Evolutionary conservation across 2,113 vertebrate genomes (phyloP).

Genomic region (Nothoprocta perdicaria): DNA sequence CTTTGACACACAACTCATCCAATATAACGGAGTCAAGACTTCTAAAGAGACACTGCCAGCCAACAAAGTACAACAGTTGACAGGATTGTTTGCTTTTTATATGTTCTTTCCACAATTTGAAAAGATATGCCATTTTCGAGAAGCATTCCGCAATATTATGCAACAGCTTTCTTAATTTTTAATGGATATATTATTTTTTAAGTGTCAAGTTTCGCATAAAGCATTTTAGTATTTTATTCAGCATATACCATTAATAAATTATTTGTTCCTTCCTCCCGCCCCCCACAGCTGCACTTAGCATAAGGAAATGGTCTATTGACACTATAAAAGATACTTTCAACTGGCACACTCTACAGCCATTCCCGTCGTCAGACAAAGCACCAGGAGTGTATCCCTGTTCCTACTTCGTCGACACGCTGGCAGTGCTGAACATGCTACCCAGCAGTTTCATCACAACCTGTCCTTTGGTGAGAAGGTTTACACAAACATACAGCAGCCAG

Average conservation of each 20-base stretch:
- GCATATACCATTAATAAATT: slow-evolving; percentile 65
- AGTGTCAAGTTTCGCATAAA: slow-evolving; percentile 55
- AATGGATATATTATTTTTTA: slow-evolving; percentile 56
- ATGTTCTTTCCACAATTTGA: slow-evolving; percentile 25
- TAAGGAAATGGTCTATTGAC: slow-evolving; percentile 55
- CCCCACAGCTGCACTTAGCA: not conserved
- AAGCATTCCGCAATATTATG: slow-evolving; percentile 50
- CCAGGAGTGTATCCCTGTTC: not conserved
- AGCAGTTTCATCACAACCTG: slow-evolving; percentile 17
- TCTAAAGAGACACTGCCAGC: slow-evolving; percentile 44
- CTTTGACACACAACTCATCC: slow-evolving; percentile 44
- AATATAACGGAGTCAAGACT: slow-evolving; percentile 36
- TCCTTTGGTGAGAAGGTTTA: slow-evolving; percentile 10
- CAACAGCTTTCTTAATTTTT: slow-evolving; percentile 54
- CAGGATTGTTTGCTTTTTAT: slow-evolving; percentile 42
- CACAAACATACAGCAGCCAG: not conserved
- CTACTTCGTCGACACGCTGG: not conserved
- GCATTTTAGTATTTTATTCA: slow-evolving; percentile 69
- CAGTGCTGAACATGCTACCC: not conserved
- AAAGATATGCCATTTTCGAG: slow-evolving; percentile 48
- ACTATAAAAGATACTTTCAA: slow-evolving; percentile 48
- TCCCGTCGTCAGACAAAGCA: slow-evolving; percentile 26
- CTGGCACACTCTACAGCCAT: not conserved
- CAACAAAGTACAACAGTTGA: slow-evolving; percentile 41
- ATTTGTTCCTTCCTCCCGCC: not conserved